Base-by-base conservation (phyloP, 2,888 invertebrate genomes). In the Luperina nickerlii region DNA sequence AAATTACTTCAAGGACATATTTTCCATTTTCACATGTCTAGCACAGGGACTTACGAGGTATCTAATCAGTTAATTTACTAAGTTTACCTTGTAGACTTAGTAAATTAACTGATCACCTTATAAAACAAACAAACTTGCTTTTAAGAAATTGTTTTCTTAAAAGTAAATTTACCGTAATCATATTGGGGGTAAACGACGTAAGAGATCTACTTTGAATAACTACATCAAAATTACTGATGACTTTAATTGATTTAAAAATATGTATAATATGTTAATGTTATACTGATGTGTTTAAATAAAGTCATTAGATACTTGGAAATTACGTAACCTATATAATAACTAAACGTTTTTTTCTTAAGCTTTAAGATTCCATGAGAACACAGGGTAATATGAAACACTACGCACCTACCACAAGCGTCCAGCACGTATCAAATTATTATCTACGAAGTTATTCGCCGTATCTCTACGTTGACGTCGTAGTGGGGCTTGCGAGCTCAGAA, bases 251-350 rank as follows among this genome's bases (percentile, higher is more conserved):
- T 68, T 68, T 68, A 18, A 67, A 45, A 67, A 67, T 15, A 48
- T 67, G n/a, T 18, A 18, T 15, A 68, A 45, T n/a, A n/a, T n/a
- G n/a, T n/a, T n/a, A n/a, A n/a, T n/a, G n/a, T n/a, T 45, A 68
- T 27, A 27, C 67, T 68, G 45, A 67, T 45, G 67, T 68, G 67
- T 45, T n/a, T 27, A 45, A 68, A 68, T 67, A 68, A 68, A 68
- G 27, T 68, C 1, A 68, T 68, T 27, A 68, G 42, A 45, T 24
- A 45, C 15, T 45, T 45, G 42, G 9, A 45, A 68, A 68, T 68
- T n/a, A 45, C n/a, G 18, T 68, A 45, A 68, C 45, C 18, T 54
- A 54, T 54, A 18, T 18, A 18, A 51, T 15, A 67, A 45, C 67
- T 67, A 38, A 24, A 24, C 20, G 9, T 20, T 38, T 65, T 65